These are phyloP conservation scores for Neoaliturus tenellus DNA, from an alignment of 2,888 invertebrate genomes.

Conservation along the genomic window DNA sequence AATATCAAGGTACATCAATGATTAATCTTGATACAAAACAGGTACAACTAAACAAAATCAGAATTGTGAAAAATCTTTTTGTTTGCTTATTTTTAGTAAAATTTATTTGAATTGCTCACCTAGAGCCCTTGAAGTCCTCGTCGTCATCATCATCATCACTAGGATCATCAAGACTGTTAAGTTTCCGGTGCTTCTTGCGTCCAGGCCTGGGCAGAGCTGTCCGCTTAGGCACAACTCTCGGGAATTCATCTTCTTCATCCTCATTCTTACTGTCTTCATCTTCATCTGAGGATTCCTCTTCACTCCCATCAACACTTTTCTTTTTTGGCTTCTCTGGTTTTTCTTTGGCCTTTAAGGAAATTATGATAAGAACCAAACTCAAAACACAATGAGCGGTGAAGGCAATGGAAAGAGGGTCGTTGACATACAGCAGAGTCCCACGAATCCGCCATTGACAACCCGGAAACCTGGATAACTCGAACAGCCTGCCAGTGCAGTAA, in stretches of 20 bases:
- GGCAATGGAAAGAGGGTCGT: too few species aligned
- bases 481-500: too few species aligned
- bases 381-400: too few species aligned
- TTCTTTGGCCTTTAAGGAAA: background rate
- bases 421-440: too few species aligned
- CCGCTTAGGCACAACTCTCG: slow-evolving; percentile 66
- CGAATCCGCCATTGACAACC: too few species aligned
- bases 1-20: too few species aligned
- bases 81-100: too few species aligned
- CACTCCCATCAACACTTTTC: slow-evolving; percentile 43
- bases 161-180: slow-evolving; percentile 88
- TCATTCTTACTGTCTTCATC: slow-evolving; percentile 68
- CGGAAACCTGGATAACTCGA: too few species aligned
- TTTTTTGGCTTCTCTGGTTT: slow-evolving; percentile 29
- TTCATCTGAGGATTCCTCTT: slow-evolving; percentile 61
- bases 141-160: slow-evolving; percentile 90
- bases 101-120: slow-evolving; percentile 73
- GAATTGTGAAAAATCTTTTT: too few species aligned
- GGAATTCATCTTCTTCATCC: slow-evolving; percentile 70
- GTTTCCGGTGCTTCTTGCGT: slow-evolving; percentile 82
- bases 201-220: slow-evolving; percentile 66
- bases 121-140: slow-evolving; percentile 93
- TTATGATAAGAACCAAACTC: too few species aligned
- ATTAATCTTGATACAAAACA: too few species aligned
- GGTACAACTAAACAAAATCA: too few species aligned